These are phyloP conservation scores for Phylloscopus trochiloides DNA, from an alignment of 2,113 vertebrate genomes.

Conservation along the genomic window DNA sequence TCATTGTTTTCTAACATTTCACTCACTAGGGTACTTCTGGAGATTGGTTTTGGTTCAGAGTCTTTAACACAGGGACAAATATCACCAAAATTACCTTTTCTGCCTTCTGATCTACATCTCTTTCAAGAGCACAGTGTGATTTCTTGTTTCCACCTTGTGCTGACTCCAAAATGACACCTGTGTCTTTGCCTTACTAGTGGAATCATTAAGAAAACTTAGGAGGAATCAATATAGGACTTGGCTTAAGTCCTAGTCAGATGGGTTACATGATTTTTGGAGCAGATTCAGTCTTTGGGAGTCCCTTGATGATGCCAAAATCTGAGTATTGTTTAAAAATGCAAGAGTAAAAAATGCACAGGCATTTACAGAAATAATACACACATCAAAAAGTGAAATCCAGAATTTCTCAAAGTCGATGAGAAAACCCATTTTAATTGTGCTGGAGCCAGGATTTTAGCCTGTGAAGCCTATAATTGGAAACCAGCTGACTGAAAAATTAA, in stretches of 20 bases:
- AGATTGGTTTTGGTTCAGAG: background rate
- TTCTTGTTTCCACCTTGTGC: background rate
- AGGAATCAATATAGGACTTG: background rate
- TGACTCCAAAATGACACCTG: background rate
- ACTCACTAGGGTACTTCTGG: background rate
- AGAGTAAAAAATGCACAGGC: background rate
- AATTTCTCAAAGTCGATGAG: background rate
- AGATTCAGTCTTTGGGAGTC: background rate
- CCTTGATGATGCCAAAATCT: background rate
- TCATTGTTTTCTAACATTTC: background rate
- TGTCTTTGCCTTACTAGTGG: background rate
- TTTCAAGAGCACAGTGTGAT: background rate
- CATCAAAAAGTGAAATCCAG: background rate
- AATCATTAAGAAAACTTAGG: background rate
- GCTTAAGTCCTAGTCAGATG: background rate
- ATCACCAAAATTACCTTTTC: background rate
- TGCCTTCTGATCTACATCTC: background rate
- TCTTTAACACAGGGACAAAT: background rate
- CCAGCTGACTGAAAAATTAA: background rate
- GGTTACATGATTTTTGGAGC: background rate
- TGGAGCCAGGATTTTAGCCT: background rate
- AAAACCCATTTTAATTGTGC: background rate
- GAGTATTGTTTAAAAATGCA: background rate
- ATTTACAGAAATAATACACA: background rate
- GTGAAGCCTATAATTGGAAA: background rate